Evolutionary conservation across 2,888 invertebrate genomes (phyloP).

Genomic region (Cordilura impudica): DNA sequence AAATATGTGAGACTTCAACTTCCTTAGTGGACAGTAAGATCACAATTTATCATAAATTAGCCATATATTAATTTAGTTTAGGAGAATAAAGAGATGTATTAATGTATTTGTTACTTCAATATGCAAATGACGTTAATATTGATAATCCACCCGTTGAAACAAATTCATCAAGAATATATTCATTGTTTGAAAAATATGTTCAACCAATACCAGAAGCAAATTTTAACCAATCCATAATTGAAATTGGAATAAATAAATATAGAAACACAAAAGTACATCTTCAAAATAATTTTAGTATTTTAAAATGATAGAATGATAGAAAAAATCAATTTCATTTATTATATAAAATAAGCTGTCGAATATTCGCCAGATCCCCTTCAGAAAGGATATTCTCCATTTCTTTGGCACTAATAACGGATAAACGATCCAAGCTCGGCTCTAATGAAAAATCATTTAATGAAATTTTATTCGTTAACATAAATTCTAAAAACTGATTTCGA

Average conservation of each 20-base stretch:
- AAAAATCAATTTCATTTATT: slow-evolving; percentile 26
- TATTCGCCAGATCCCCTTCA: slow-evolving; percentile 36
- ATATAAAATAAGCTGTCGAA: slow-evolving; percentile 27
- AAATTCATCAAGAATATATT: too few species aligned
- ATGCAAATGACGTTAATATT: slow-evolving; percentile 13
- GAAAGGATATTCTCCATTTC: slow-evolving; percentile 29
- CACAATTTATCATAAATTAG: too few species aligned
- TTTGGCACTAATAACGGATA: too few species aligned
- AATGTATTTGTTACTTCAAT: slow-evolving; percentile 27
- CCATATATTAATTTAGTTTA: slow-evolving; percentile 42
- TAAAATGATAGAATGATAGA: slow-evolving; percentile 31
- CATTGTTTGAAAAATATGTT: too few species aligned
- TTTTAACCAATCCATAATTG: slow-evolving; percentile 16
- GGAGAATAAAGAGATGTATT: slow-evolving; percentile 31
- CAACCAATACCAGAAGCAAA: too few species aligned
- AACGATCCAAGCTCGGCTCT: too few species aligned
- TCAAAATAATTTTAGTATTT: slow-evolving; percentile 23
- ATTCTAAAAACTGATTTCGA: slow-evolving; percentile 24
- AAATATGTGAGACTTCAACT: too few species aligned
- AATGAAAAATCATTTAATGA: too few species aligned
- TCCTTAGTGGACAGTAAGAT: too few species aligned
- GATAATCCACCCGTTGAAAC: too few species aligned
- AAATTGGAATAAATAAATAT: too few species aligned
- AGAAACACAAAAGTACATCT: slow-evolving; percentile 12
- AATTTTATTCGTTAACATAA: too few species aligned